These are phyloP conservation scores for Tadarida brasiliensis DNA, from an alignment of 2,797 vertebrate species.

Conservation along the genomic window DNA sequence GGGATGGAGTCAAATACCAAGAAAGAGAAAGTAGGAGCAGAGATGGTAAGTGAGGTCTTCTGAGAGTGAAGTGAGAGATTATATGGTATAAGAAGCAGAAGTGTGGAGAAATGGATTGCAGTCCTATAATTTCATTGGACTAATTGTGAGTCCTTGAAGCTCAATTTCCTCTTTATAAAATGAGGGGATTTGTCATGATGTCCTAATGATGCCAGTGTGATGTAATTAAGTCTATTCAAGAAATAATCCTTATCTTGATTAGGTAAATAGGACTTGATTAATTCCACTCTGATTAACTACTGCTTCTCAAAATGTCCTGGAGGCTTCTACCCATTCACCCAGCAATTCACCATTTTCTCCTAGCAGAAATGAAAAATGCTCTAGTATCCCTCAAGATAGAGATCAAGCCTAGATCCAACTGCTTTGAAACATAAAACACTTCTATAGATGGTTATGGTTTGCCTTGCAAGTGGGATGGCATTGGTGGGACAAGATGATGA, in stretches of 20 bases:
- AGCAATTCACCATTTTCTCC: conserved; percentile 59
- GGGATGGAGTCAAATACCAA: neutral
- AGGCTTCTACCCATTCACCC: neutral
- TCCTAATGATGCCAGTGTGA: conserved; percentile 66
- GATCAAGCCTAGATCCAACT: conserved; percentile 62
- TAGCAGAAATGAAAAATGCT: conserved; percentile 53
- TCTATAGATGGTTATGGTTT: conserved; percentile 64
- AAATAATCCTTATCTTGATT: conserved; percentile 82
- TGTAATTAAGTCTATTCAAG: conserved; percentile 79
- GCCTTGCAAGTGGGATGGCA: conserved; percentile 63
- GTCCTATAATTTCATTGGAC: conserved; percentile 68
- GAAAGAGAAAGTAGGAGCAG: neutral
- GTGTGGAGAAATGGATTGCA: conserved; percentile 54
- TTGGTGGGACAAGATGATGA: conserved; percentile 58
- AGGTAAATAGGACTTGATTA: conserved; percentile 82
- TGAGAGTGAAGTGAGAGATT: conserved; percentile 44
- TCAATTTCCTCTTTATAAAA: conserved; percentile 66
- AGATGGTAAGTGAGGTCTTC: neutral
- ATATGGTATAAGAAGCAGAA: conserved; percentile 55
- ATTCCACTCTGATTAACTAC: conserved; percentile 80
- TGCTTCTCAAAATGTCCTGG: conserved; percentile 63
- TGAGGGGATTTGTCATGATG: conserved; percentile 73
- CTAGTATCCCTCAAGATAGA: neutral
- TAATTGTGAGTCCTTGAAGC: conserved; percentile 72
- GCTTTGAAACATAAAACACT: conserved; percentile 61